Evolutionary conservation across 2,797 vertebrate genomes (phyloP), one percentile per base, ranked within the genome.

Genomic region (Moxostoma hubbsi): DNA sequence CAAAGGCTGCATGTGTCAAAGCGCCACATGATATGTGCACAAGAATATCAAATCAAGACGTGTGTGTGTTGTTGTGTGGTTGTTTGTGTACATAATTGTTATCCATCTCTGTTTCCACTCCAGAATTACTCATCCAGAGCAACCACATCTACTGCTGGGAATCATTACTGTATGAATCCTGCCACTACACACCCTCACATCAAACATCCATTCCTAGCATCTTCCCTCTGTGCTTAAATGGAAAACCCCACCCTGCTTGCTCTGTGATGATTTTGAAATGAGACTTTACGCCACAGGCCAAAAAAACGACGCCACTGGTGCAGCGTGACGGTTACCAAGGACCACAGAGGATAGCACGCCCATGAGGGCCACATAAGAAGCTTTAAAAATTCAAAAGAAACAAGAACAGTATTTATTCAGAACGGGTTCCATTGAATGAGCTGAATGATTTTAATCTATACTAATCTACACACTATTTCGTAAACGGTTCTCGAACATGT

Each of bases 191-290:
- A 59, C 67, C 62, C 75, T 70, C 75, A 81, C 73, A 86, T 82
- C 84, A 80, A 83, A 79, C 62, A 68, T 77, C 50, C 51, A 61
- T 36, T 11, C 65, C 12, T 53, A 83, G 77, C 43, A 70, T 83
- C 72, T 79, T 72, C 61, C 65, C 65, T 69, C 53, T 74, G 50
- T 9, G 65, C 46, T 10, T 67, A 57, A 77, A 85, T 50, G 67
- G 74, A 83, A 81, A 87, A 77, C 65, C 54, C 62, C 73, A 72
- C 69, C 43, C 70, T 66, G 1, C 63, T 65, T 70, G 45, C 47
- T 79, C 84, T 86, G 82, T 87, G 86, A 91, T 89, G 86, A 87
- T 82, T 78, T 65, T 18, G 81, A 81, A 84, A 62, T 49, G 74
- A 79, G 84, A 87, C 79, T 86, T 85, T 86, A 84, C 68, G 49